A percentile compares a stretch with the other conserved stretches of the same genome.
Evolutionary conservation across 2,888 invertebrate genomes (phyloP).

Genomic region (Romanomermis culicivorax): DNA sequence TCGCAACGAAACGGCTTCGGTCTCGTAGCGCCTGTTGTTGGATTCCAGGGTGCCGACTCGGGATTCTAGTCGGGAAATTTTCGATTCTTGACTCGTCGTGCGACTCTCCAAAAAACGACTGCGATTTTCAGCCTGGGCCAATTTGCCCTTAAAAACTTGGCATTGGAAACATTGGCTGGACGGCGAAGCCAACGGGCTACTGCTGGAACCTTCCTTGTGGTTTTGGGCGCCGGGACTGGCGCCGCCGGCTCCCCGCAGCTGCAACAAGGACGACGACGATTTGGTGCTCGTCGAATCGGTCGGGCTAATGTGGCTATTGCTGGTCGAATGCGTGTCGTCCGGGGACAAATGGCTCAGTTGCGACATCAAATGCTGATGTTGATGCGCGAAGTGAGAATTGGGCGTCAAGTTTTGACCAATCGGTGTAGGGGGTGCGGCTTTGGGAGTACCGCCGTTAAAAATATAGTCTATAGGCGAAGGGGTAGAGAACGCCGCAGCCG

Average conservation of each 20-base stretch:
- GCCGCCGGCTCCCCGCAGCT: neutral
- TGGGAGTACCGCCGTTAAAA: neutral
- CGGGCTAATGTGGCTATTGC: neutral
- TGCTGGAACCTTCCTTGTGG: no score
- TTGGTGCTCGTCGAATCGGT: neutral
- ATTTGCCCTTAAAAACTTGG: conserved; percentile 1
- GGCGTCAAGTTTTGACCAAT: no score
- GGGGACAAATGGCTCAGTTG: neutral
- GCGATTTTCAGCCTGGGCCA: conserved; percentile 10
- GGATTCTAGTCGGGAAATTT: conserved; percentile 11
- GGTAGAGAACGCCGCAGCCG: conserved; percentile 3
- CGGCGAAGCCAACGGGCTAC: no score
- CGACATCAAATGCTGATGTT: neutral
- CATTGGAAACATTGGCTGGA: conserved; percentile 3
- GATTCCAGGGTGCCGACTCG: conserved; percentile 9
- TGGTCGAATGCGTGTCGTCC: neutral
- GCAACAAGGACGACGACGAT: neutral
- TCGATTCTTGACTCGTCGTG: conserved; percentile 5
- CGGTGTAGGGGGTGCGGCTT: neutral
- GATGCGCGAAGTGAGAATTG: neutral
- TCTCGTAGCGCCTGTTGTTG: conserved; percentile 8
- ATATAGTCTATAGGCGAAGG: neutral
- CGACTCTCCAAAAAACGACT: conserved; percentile 10
- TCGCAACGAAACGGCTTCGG: conserved; percentile 8
- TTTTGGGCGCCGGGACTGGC: neutral